Evolutionary conservation across 2,797 vertebrate species (phyloP), one percentile per base, ranked within the genome.

Genomic region (Phalanger gymnotis): DNA sequence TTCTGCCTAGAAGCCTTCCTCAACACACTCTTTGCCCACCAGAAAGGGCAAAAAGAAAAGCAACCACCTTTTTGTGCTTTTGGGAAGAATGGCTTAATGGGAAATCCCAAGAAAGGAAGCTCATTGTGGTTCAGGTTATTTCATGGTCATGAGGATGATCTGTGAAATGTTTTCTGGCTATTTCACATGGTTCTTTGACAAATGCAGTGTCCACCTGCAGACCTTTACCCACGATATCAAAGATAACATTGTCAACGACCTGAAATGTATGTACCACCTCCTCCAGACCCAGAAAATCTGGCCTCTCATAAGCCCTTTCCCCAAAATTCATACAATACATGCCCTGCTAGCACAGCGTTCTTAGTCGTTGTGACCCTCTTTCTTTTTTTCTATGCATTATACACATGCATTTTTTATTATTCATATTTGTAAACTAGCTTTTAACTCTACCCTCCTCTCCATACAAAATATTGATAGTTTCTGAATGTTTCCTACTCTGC

Each of bases 21-120:
- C 31, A 99, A 99, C 0, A 99, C 99, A 93, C 98, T 99, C 96
- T 99, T 99, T 94, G 98, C 99, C 81, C 99, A 99, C 92, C 99
- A 99, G 98, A 99, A 99, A 4, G 99, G 99, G 57, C 99, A 99
- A 97, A 98, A 99, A 19, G 98, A 99, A 55, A 99, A 93, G 91
- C 99, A 99, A 58, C 99, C 99, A 1, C 98, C 98, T 0, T 99
- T 99, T 98, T 99, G 95, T 99, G 99, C 97, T 99, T 99, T 92
- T 99, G 99, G 81, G 99, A 99, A 98, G 99, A 99, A 98, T 99
- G 99, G 99, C 99, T 99, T 0, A 99, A 99, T 94, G 99, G 99
- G 57, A 99, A 99, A 93, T 99, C 99, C 40, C 98, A 97, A 73
- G 99, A 99, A 97, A 99, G 99, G 97, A 99, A 99, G 94, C 99